phyloP scores from a whole-genome alignment of 1,140 invertebrate species.

The Temnothorax longispinosus region DNA sequence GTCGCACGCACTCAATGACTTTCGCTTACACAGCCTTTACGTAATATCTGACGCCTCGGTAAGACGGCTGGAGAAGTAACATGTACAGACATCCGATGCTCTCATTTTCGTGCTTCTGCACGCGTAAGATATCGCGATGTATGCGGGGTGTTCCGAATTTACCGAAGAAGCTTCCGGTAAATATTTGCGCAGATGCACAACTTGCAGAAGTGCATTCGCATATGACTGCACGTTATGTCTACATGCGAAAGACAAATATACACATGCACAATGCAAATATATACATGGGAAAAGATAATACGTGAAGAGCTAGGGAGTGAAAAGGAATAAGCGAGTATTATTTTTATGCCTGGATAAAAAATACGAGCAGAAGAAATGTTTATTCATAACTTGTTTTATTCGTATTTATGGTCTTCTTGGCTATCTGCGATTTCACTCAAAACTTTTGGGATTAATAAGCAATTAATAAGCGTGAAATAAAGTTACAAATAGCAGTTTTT shows the following conservation, averaged over 20 bases:
- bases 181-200: slow-evolving; percentile 13
- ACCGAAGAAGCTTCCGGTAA: not conserved
- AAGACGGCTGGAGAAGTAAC: not conserved
- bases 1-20: slow-evolving; percentile 60
- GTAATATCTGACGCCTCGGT: slow-evolving; percentile 32
- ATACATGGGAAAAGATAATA: slow-evolving; percentile 8
- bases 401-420: not conserved
- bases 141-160: not conserved
- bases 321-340: slow-evolving; percentile 7
- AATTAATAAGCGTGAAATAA: not conserved
- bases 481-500: not conserved
- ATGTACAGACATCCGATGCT: slow-evolving; percentile 1
- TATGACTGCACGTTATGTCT: not conserved
- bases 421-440: not conserved
- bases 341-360: slow-evolving; percentile 9
- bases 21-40: slow-evolving; percentile 42
- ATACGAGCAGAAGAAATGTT: not conserved
- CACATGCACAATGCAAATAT: slow-evolving; percentile 17
- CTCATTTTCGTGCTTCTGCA: not conserved
- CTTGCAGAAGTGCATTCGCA: not conserved
- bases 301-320: not conserved
- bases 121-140: not conserved
- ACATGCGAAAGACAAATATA: slow-evolving; percentile 20
- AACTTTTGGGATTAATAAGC: not conserved
- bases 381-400: slow-evolving; percentile 22